Evolutionary conservation across 2,888 invertebrate species (phyloP).

Genomic region (Hemistola chrysoprasaria): DNA sequence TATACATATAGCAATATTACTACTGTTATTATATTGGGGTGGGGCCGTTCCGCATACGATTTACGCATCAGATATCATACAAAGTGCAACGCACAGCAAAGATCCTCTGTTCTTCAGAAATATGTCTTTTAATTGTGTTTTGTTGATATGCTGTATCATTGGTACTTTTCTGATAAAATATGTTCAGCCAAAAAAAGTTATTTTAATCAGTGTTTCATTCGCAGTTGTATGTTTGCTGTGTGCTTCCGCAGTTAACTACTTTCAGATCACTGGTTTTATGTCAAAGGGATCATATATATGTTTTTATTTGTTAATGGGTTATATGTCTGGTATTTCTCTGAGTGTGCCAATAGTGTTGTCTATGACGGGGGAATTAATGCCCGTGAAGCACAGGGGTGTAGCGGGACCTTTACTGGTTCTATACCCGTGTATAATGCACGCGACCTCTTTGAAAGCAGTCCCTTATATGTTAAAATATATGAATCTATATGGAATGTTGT

Average conservation of each 20-base stretch:
- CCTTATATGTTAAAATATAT: slow-evolving; percentile 22
- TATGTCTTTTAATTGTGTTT: slow-evolving; percentile 2
- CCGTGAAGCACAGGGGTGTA: slow-evolving; percentile 25
- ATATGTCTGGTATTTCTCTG: slow-evolving; percentile 11
- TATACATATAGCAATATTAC: slow-evolving; percentile 18
- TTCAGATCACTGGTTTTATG: slow-evolving; percentile 13
- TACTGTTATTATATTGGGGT: slow-evolving; percentile 25
- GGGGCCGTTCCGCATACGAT: slow-evolving; percentile 16
- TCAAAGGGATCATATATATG: slow-evolving; percentile 14
- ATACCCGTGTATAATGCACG: slow-evolving; percentile 10
- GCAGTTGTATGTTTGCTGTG: slow-evolving; percentile 1
- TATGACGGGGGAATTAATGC: slow-evolving; percentile 24
- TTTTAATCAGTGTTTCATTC: slow-evolving; percentile 4
- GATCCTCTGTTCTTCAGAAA: slow-evolving; percentile 14
- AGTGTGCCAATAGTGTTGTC: slow-evolving; percentile 7
- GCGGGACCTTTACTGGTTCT: slow-evolving; percentile 21
- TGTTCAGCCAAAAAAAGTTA: slow-evolving; percentile 15
- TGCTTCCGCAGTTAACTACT: slow-evolving; percentile 5
- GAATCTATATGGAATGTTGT: slow-evolving; percentile 22
- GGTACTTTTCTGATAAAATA: slow-evolving; percentile 4
- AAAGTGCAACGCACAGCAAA: slow-evolving; percentile 12
- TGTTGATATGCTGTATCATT: slow-evolving; percentile 2
- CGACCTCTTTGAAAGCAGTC: slow-evolving; percentile 18
- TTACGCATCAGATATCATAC: slow-evolving; percentile 18
- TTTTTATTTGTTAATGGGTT: slow-evolving; percentile 18